phyloP scores from a whole-genome alignment of 2,888 invertebrate species.

The Amiota communis region DNA sequence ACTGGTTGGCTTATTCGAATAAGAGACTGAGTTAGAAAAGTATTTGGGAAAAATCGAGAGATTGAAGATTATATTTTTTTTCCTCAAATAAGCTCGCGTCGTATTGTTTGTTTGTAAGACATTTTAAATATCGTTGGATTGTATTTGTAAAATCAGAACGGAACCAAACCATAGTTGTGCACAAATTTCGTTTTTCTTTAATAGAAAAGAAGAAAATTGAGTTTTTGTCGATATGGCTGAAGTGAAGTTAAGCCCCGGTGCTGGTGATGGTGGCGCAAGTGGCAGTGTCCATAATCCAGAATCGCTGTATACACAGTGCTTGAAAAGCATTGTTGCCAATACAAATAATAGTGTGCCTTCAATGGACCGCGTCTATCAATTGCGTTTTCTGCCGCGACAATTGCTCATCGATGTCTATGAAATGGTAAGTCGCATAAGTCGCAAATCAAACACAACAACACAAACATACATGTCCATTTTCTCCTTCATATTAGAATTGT shows the following conservation, averaged over 20 bases:
- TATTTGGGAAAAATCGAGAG: no score
- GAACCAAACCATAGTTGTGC: no score
- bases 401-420: slow-evolving; percentile 71
- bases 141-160: not conserved
- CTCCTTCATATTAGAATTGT: no score
- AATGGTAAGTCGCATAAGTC: slow-evolving; percentile 63
- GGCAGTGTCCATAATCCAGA: slow-evolving; percentile 42
- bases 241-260: not conserved
- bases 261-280: no score
- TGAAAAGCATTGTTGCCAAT: slow-evolving; percentile 64
- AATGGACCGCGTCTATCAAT: slow-evolving; percentile 64
- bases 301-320: slow-evolving; percentile 65
- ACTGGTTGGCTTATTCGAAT: no score
- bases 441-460: not conserved
- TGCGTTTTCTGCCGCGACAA: slow-evolving; percentile 69
- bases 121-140: not conserved
- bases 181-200: no score
- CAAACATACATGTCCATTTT: no score
- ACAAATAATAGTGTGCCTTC: slow-evolving; percentile 67
- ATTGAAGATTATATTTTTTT: no score
- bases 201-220: not conserved
- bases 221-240: slow-evolving; percentile 5
- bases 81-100: no score
- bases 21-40: no score
- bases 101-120: no score